Base-by-base conservation (phyloP, 2,797 vertebrate genomes). In the Notoglanidium macrostoma region DNA sequence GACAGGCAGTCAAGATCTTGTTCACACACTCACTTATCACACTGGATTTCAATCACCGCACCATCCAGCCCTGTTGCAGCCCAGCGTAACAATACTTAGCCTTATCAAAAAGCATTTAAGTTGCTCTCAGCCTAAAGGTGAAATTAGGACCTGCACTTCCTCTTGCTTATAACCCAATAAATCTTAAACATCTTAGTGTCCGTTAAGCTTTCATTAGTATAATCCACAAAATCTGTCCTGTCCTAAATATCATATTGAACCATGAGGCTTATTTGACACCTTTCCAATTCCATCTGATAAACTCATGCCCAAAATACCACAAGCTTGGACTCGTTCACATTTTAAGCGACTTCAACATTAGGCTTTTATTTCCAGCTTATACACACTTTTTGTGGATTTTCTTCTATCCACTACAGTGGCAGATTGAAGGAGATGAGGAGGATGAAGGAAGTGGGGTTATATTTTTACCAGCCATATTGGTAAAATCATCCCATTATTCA, bases 131-230 rank as follows among this genome's bases (percentile, higher is more conserved):
- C 21, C 7, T 23, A 59, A 83, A 83, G 51, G 49, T 67, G 65
- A 59, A 82, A n/a, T 29, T 26, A 55, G 61, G 35, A 59, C 1
- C 14, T 51, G 70, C 7, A 68, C 8, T 1, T 17, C 10, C 46
- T n/a, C 67, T 63, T 65, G 46, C 55, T 65, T 70, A 57, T 46
- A 59, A 12, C 59, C 57, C 85, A 57, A 77, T 68, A 72, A 85
- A 82, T 82, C 57, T 8, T 76, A 5, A 32, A 10, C 57, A 26
- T 65, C 68, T 77, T 87, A 78, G 51, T 35, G 87, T 40, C n/a
- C 67, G 0, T 86, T 89, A 74, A 88, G 70, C 79, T 80, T 84
- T 35, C 54, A 77, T 74, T 57, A 89, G 88, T 85, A 44, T 46
- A 83, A 76, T 81, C 35, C 19, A 84, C 55, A 79, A 70, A 65